Conservation (phyloP, 1,140 invertebrate genomes). For the Drosophila lowei region DNA sequence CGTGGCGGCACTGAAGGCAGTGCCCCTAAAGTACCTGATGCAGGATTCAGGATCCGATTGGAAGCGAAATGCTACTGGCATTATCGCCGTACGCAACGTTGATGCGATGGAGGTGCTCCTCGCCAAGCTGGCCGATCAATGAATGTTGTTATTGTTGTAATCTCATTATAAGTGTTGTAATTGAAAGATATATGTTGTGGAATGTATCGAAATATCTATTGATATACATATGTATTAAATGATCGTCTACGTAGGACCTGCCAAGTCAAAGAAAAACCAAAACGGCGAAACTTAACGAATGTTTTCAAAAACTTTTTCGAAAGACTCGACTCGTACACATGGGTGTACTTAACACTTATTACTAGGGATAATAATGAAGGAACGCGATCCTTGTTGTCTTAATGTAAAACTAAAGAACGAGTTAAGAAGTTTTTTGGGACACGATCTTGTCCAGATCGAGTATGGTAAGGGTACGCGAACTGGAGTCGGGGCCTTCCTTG, state of each 20-base stretch:
- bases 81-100: slow-evolving; percentile 70
- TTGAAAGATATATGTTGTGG: slow-evolving; percentile 18
- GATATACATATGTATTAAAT: not conserved
- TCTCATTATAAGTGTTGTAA: slow-evolving; percentile 51
- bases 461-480: slow-evolving; percentile 39
- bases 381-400: slow-evolving; percentile 21
- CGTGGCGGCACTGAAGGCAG: slow-evolving; percentile 37
- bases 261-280: slow-evolving; percentile 3
- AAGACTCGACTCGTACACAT: no score
- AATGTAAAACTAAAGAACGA: not conserved
- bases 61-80: slow-evolving; percentile 65
- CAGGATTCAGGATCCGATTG: slow-evolving; percentile 27
- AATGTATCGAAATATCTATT: not conserved
- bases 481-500: slow-evolving; percentile 26
- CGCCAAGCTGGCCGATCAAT: slow-evolving; percentile 35
- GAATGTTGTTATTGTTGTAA: slow-evolving; percentile 34
- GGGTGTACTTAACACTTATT: not conserved
- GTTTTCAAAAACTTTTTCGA: not conserved
- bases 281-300: not conserved
- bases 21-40: slow-evolving; percentile 49
- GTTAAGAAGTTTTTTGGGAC: slow-evolving; percentile 3
- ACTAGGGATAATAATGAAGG: slow-evolving; percentile 7
- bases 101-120: slow-evolving; percentile 40
- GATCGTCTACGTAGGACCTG: not conserved
- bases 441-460: slow-evolving; percentile 35